phyloP scores from a whole-genome alignment of 2,888 invertebrate genomes.

The Drosophila kuntzei region DNA sequence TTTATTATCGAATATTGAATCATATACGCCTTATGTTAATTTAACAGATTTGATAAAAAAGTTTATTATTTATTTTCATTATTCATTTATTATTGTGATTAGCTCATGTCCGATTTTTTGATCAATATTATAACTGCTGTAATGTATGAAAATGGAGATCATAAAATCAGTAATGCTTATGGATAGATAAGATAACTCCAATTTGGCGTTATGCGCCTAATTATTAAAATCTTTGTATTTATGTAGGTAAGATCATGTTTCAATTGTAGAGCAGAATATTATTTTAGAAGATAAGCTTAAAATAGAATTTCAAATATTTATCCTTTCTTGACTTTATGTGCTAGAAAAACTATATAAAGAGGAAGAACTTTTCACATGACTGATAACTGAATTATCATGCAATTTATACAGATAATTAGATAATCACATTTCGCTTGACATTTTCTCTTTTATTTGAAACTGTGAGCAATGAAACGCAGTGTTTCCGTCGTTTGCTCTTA shows the following conservation, averaged over 20 bases:
- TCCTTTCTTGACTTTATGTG: neutral
- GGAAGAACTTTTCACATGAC: neutral
- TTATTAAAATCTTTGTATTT: neutral
- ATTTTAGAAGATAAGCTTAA: neutral
- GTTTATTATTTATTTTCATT: no score
- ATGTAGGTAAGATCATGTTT: neutral
- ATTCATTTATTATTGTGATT: neutral
- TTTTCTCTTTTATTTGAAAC: neutral
- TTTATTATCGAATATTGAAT: conserved; percentile 12
- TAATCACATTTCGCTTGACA: conserved; percentile 3
- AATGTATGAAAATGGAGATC: neutral
- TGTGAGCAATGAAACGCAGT: conserved; percentile 1
- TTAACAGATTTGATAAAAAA: no score
- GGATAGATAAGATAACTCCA: conserved; percentile 3
- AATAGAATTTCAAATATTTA: neutral
- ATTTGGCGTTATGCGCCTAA: neutral
- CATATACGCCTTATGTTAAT: neutral
- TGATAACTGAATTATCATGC: neutral
- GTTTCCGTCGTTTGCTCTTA: conserved; percentile 39
- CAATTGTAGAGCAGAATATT: neutral
- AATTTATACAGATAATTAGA: conserved; percentile 26
- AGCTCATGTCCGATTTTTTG: neutral
- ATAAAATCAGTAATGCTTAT: neutral
- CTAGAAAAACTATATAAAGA: neutral
- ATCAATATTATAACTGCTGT: neutral